Base-by-base conservation (phyloP, 1,140 invertebrate genomes). In the Camponotus vicinus region DNA sequence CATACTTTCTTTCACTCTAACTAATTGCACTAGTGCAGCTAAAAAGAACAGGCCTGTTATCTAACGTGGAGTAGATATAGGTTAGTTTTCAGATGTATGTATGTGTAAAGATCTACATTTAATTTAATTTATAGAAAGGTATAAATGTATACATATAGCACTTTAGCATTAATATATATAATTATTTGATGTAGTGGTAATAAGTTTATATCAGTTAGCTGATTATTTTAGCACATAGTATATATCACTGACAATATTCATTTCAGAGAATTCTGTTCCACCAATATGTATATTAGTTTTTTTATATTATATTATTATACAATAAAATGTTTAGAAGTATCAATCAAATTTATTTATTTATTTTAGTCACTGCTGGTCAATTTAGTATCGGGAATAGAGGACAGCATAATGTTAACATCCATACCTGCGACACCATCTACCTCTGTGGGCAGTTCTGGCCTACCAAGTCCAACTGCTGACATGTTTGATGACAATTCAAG, bases 401-500 rank as follows among this genome's bases (percentile, higher is more conserved):
- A 15, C 21, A 34, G 13, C 21, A 79, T 34, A 66, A 89, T 89
- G 88, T 49, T 89, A 71, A 83, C 42, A 18, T 63, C 84, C 9
- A 37, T 27, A 32, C 49, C 85, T 61, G 21, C 18, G 52, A 69
- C 85, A 79, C 61, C 90, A 52, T 88, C 86, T 6, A 91, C 86
- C 63, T 89, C 89, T 9, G 66, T 57, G 73, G 64, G 67, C 64
- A 90, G 61, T 40, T 88, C 76, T 55, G 86, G 87, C 21, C 37
- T 92, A 69, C 85, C 91, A 40, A 94, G 93, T 88, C 91, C 92
- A 32, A 91, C 84, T 13, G 79, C 57, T n/a, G 94, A 95, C 15
- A 79, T 57, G 32, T 77, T 90, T 32, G 95, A 95, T 37, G 95
- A 95, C 21, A 93, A 87, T 91, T 86, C 91, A 13, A 94, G 92